phyloP scores from a whole-genome alignment of 2,888 invertebrate species.

The Pristionchus entomophagus region DNA sequence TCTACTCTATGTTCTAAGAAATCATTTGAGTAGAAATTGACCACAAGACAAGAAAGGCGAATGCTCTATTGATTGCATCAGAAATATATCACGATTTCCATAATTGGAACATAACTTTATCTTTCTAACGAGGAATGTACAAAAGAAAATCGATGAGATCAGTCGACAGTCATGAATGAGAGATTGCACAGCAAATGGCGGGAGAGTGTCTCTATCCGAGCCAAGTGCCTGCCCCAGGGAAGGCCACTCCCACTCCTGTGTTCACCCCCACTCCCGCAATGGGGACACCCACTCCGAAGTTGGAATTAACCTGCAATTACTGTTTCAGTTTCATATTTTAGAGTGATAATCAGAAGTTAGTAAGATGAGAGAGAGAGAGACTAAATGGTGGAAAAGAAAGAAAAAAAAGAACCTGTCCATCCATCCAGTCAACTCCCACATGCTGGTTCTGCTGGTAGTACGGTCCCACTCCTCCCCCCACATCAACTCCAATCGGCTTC shows the following conservation, averaged over 20 bases:
- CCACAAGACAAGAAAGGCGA: no score
- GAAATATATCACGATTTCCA: neutral
- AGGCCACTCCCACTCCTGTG: constrained; percentile 60
- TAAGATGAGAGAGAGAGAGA: no score
- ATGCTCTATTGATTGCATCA: no score
- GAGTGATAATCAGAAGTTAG: neutral
- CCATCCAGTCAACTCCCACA: constrained; percentile 68
- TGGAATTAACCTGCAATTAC: constrained; percentile 56
- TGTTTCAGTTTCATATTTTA: neutral
- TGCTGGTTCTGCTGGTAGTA: constrained; percentile 73
- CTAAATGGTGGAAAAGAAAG: no score
- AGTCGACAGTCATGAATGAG: neutral
- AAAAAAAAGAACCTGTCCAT: constrained; percentile 61
- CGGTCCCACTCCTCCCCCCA: constrained; percentile 70
- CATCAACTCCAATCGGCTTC: constrained; percentile 67
- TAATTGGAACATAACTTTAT: neutral
- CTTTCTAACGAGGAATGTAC: neutral
- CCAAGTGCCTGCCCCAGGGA: constrained; percentile 53
- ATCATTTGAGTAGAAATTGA: no score
- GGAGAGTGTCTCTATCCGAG: neutral
- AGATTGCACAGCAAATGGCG: neutral
- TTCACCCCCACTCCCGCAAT: constrained; percentile 70
- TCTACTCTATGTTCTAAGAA: no score
- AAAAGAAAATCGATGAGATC: constrained; percentile 2
- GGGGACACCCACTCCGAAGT: constrained; percentile 72